These are phyloP conservation scores for Platynereis dumerilii DNA, from an alignment of 2,888 invertebrate species.

Conservation along the genomic window DNA sequence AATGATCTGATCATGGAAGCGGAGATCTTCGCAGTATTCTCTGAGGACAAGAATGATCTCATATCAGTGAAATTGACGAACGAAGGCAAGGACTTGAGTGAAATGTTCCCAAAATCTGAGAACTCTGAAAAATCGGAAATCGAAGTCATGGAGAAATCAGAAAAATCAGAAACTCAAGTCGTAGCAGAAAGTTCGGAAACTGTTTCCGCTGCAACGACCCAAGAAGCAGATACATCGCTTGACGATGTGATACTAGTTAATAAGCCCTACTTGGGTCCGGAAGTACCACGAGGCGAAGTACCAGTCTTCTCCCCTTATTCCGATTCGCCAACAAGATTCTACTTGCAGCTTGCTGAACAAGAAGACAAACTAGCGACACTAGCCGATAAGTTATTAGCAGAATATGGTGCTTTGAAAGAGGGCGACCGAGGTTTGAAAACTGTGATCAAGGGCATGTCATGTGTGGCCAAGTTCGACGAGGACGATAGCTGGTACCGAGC, in stretches of 20 bases:
- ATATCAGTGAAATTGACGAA: not conserved
- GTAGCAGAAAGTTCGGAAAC: not conserved
- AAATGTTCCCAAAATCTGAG: not conserved
- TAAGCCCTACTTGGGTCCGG: no score
- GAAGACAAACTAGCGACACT: not conserved
- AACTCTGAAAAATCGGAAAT: not conserved
- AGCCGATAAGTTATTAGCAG: not conserved
- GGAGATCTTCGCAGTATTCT: not conserved
- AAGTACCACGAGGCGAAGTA: no score
- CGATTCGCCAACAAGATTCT: not conserved
- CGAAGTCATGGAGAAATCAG: not conserved
- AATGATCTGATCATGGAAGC: not conserved
- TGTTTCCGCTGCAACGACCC: not conserved
- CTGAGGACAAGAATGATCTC: not conserved
- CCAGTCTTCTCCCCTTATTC: not conserved
- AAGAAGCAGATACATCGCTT: not conserved
- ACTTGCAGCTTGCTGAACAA: not conserved
- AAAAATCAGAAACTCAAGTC: not conserved
- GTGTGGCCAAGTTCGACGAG: not conserved
- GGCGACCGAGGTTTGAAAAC: not conserved
- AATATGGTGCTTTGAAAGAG: not conserved
- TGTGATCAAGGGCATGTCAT: not conserved
- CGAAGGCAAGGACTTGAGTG: not conserved
- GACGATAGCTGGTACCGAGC: constrained; percentile 5
- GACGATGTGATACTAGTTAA: no score